Evolutionary conservation across 1,140 invertebrate genomes (phyloP).

Genomic region (Drosophila setifemur): DNA sequence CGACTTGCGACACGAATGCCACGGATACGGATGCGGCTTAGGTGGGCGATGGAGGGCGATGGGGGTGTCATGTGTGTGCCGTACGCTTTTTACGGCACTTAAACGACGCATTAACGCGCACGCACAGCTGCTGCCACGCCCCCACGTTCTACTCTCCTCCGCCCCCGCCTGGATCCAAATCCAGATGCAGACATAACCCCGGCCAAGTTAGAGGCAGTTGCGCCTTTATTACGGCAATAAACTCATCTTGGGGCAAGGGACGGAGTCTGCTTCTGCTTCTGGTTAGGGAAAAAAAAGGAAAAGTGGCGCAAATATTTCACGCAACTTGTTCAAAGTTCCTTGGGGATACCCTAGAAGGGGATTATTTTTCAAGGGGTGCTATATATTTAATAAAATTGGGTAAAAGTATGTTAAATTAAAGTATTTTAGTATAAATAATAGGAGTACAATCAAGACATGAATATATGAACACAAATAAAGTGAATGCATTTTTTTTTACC

Average conservation of each 20-base stretch:
- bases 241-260: constrained; percentile 42
- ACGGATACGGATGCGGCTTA: constrained; percentile 8
- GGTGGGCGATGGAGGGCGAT: neutral
- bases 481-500: no score
- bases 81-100: constrained; percentile 77
- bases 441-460: no score
- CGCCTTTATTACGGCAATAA: constrained; percentile 78
- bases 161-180: neutral
- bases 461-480: no score
- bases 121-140: constrained; percentile 72
- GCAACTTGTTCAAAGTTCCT: constrained; percentile 53
- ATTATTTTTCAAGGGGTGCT: neutral
- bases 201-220: constrained; percentile 42
- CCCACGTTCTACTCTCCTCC: neutral
- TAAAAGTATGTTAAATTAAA: neutral
- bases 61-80: constrained; percentile 48
- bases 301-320: constrained; percentile 69
- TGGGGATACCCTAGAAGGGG: neutral
- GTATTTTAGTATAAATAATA: no score
- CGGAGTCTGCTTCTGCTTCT: neutral
- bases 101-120: constrained; percentile 77
- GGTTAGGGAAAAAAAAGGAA: constrained; percentile 21
- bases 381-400: neutral
- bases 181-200: constrained; percentile 33
- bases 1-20: neutral